Evolutionary conservation across 2,113 vertebrate genomes (phyloP).

Genomic region (Festucalex cinctus): DNA sequence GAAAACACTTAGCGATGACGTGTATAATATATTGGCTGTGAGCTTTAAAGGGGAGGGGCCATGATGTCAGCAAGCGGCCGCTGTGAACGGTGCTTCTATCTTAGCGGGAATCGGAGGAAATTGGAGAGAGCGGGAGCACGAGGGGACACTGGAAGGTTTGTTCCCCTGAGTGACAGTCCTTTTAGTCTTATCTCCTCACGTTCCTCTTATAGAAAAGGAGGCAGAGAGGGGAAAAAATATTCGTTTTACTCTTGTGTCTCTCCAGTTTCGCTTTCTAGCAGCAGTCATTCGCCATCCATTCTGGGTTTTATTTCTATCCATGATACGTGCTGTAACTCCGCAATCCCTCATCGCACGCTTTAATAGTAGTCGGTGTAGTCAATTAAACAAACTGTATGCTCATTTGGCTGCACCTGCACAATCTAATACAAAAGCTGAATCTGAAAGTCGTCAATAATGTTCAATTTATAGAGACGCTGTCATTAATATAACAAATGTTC

Average conservation of each 20-base stretch:
- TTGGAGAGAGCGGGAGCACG: conserved; percentile 63
- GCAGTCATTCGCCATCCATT: conserved; percentile 21
- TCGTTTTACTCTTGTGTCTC: conserved; percentile 53
- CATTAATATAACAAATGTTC: too few species aligned
- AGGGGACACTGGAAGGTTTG: conserved; percentile 74
- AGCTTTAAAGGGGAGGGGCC: conserved; percentile 14
- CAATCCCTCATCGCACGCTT: neutral
- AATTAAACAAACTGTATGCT: neutral
- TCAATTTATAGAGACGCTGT: too few species aligned
- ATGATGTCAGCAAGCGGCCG: conserved; percentile 67
- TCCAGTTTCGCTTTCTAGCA: conserved; percentile 46
- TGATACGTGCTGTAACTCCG: neutral
- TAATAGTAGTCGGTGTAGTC: neutral
- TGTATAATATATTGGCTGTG: neutral
- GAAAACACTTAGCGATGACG: neutral
- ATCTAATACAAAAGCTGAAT: too few species aligned
- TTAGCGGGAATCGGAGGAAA: conserved; percentile 76
- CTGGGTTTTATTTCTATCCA: neutral
- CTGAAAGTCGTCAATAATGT: too few species aligned
- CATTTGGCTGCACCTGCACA: too few species aligned
- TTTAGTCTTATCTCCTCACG: conserved; percentile 74
- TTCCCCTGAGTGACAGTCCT: conserved; percentile 80
- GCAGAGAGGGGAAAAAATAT: conserved; percentile 33
- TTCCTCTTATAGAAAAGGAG: conserved; percentile 65
- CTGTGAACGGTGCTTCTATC: conserved; percentile 60